A percentile compares a stretch with the other conserved stretches of the same genome.
These are phyloP conservation scores for Thunnus maccoyii DNA, from an alignment of 2,113 vertebrate species.

Conservation along the genomic window DNA sequence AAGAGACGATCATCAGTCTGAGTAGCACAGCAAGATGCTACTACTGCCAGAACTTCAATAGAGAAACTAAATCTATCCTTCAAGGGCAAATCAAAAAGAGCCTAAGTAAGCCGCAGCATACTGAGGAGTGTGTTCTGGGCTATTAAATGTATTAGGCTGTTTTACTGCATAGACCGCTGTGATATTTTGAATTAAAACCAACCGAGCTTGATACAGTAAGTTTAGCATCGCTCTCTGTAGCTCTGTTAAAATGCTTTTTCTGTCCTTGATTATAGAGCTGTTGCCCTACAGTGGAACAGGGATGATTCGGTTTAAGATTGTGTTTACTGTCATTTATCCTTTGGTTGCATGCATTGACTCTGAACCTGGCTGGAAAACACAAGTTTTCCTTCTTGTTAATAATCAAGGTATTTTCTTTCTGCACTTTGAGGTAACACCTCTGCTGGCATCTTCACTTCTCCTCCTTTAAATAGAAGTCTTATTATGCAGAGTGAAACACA, in stretches of 20 bases:
- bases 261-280: conserved; percentile 9
- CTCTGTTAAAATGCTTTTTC: conserved; percentile 35
- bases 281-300: neutral
- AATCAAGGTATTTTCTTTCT: conserved; percentile 72
- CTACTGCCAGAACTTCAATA: conserved; percentile 74
- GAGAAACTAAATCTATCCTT: conserved; percentile 73
- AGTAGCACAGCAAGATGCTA: conserved; percentile 75
- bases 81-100: conserved; percentile 76
- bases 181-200: conserved; percentile 44
- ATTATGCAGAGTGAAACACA: conserved; percentile 82
- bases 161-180: conserved; percentile 41
- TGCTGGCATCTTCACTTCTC: conserved; percentile 71
- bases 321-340: conserved; percentile 26
- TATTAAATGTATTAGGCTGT: conserved; percentile 59
- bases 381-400: conserved; percentile 53
- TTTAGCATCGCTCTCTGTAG: conserved; percentile 2
- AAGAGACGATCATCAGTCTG: conserved; percentile 77
- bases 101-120: conserved; percentile 51
- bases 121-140: conserved; percentile 48
- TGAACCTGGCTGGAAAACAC: conserved; percentile 19
- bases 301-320: conserved; percentile 24
- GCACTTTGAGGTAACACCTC: conserved; percentile 77
- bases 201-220: conserved; percentile 4
- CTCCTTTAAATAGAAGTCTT: conserved; percentile 82
- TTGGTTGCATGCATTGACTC: conserved; percentile 26